Conservation (phyloP, 1,140 invertebrate genomes). For the Meloidogyne chitwoodi region DNA sequence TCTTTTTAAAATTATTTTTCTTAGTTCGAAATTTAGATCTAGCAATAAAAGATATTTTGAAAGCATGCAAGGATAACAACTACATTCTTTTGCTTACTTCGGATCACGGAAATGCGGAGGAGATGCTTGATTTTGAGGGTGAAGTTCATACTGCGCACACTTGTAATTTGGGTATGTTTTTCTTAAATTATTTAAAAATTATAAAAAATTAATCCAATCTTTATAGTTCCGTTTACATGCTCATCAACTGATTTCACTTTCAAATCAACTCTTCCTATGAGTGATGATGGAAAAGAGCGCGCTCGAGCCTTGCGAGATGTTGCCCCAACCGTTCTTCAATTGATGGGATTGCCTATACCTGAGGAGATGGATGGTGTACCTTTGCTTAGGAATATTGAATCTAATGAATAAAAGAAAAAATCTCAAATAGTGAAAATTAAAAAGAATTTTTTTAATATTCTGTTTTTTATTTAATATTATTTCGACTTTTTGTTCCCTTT, state of each 20-base stretch:
- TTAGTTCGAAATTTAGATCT: conserved; percentile 41
- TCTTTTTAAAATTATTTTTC: neutral
- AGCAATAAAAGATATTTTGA: conserved; percentile 58
- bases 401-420: neutral
- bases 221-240: conserved; percentile 58
- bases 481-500: no score
- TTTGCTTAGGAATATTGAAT: conserved; percentile 40
- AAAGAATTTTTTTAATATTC: no score
- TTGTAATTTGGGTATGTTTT: conserved; percentile 60
- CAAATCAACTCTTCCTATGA: conserved; percentile 27
- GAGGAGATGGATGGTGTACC: conserved; percentile 62
- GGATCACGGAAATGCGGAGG: conserved; percentile 64
- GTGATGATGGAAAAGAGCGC: conserved; percentile 33
- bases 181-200: neutral
- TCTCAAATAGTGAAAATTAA: no score
- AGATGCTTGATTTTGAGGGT: conserved; percentile 62
- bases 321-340: conserved; percentile 59
- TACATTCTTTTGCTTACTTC: conserved; percentile 62
- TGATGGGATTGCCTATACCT: conserved; percentile 60
- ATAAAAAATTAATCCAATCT: neutral
- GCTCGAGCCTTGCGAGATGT: conserved; percentile 63
- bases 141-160: conserved; percentile 63
- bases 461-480: no score
- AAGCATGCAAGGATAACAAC: conserved; percentile 61
- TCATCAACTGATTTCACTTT: conserved; percentile 50